Conservation (phyloP, 2,888 invertebrate genomes). For the Lasioglossum zephyrum region DNA sequence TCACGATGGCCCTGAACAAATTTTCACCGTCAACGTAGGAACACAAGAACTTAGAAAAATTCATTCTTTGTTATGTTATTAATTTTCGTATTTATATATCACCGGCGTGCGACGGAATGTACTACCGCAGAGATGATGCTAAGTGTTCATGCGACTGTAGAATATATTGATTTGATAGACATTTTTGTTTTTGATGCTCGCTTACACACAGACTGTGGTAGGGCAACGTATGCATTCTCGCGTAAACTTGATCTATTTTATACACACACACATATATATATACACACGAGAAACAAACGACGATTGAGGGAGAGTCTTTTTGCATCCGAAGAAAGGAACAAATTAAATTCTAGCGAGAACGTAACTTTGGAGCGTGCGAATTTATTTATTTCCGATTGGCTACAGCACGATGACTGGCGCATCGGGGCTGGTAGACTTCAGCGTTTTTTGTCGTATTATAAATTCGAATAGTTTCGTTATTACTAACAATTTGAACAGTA, state of each 20-base stretch:
- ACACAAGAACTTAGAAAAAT: conserved; percentile 79
- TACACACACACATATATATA: conserved; percentile 8
- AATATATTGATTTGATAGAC: background rate
- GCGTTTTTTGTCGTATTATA: conserved; percentile 55
- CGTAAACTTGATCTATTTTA: conserved; percentile 38
- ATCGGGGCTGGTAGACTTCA: conserved; percentile 71
- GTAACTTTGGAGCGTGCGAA: conserved; percentile 58
- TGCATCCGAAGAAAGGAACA: conserved; percentile 40
- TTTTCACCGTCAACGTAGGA: conserved; percentile 77
- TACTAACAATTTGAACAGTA: conserved; percentile 65
- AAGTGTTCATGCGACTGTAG: background rate
- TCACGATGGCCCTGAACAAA: conserved; percentile 70
- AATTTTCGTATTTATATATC: conserved; percentile 51
- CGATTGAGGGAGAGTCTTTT: conserved; percentile 13
- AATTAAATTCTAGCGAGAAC: conserved; percentile 53
- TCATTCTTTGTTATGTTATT: conserved; percentile 80
- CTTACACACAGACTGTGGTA: conserved; percentile 28
- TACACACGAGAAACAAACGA: background rate
- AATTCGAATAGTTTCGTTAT: conserved; percentile 55
- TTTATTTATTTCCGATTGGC: conserved; percentile 67
- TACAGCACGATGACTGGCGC: conserved; percentile 75
- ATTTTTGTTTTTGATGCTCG: conserved; percentile 20
- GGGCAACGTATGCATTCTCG: conserved; percentile 14
- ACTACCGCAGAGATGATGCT: conserved; percentile 14
- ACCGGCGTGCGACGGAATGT: conserved; percentile 5